Conservation (phyloP, 2,113 vertebrate genomes). For the Raja brachyura region DNA sequence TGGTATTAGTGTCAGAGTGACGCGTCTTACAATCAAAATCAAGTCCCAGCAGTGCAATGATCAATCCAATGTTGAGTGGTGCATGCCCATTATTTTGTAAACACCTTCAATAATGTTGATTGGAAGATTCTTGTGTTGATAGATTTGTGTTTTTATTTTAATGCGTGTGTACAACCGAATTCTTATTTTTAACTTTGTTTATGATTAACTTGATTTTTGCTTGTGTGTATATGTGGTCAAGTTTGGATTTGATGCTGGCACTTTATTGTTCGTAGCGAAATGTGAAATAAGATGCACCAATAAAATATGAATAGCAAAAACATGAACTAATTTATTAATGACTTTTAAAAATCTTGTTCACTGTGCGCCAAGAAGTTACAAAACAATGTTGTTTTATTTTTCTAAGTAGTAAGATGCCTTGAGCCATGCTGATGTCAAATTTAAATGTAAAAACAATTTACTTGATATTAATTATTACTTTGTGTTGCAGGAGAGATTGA, state of each 20-base stretch:
- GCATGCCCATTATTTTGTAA: not conserved
- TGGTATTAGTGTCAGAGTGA: not conserved
- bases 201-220: not conserved
- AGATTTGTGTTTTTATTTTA: not conserved
- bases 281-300: not conserved
- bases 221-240: not conserved
- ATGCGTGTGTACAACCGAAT: not conserved
- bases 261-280: not conserved
- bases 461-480: not conserved
- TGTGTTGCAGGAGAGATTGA: conserved; percentile 60
- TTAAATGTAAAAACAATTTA: not conserved
- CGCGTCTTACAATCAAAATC: not conserved
- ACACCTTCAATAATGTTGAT: not conserved
- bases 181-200: not conserved
- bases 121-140: not conserved
- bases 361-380: not conserved
- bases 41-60: not conserved
- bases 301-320: not conserved
- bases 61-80: not conserved
- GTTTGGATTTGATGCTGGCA: too few species aligned
- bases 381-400: not conserved
- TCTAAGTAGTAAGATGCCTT: not conserved
- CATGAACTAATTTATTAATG: not conserved
- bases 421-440: not conserved
- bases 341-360: not conserved